Conservation (phyloP, 2,797 vertebrate species). For the Crypturellus tataupa region DNA sequence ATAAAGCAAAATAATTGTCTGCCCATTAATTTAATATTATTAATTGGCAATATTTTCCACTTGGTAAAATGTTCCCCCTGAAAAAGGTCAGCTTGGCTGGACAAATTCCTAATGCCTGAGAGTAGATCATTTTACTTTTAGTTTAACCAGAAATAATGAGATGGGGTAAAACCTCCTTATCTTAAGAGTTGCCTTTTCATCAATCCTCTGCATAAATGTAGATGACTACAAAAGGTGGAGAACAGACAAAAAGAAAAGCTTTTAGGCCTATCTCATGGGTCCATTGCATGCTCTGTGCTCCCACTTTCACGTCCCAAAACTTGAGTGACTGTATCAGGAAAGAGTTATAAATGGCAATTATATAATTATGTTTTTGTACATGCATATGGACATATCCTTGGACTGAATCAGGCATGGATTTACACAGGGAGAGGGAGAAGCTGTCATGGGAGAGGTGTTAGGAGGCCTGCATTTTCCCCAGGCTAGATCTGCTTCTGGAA, state of each 20-base stretch:
- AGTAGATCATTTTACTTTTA: slow-evolving; percentile 36
- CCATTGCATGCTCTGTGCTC: not conserved
- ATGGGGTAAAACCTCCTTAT: not conserved
- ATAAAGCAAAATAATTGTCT: slow-evolving; percentile 43
- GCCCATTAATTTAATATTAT: not conserved
- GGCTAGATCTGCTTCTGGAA: not conserved
- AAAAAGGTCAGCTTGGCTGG: slow-evolving; percentile 53
- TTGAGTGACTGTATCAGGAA: fast-evolving
- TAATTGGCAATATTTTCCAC: slow-evolving; percentile 46
- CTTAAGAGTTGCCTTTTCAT: not conserved
- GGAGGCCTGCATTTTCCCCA: not conserved
- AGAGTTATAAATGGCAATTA: not conserved
- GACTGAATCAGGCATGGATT: not conserved
- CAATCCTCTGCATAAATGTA: not conserved
- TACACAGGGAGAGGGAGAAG: not conserved
- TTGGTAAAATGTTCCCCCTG: slow-evolving; percentile 49
- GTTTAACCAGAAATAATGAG: not conserved
- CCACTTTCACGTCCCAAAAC: not conserved
- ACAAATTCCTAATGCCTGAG: not conserved
- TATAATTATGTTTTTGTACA: not conserved
- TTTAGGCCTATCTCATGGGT: not conserved
- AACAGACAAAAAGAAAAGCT: not conserved
- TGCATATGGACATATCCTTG: fast-evolving
- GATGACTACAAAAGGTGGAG: fast-evolving
- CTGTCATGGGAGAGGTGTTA: not conserved